These are phyloP conservation scores for Mesocentrotus franciscanus DNA, from an alignment of 53 echinoderm and acorn worm species.

Conservation along the genomic window DNA sequence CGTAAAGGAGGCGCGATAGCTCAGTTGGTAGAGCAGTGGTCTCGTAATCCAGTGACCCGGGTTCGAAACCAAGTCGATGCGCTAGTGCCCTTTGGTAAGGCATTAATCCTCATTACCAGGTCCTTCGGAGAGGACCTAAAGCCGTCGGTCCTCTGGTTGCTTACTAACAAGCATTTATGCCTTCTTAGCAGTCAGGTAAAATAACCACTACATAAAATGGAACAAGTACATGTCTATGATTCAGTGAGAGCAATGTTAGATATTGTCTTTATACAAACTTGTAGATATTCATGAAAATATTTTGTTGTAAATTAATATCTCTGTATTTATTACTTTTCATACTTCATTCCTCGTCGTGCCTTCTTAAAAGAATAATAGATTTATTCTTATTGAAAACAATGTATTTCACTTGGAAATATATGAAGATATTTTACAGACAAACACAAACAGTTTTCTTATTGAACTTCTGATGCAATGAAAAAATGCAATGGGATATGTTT, in stretches of 20 bases:
- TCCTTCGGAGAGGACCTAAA: too few relatives aligned
- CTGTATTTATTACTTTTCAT: constrained; percentile 10
- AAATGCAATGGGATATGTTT: neutral
- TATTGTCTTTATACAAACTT: neutral
- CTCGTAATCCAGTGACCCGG: too few relatives aligned
- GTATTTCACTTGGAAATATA: neutral
- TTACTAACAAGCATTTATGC: too few relatives aligned
- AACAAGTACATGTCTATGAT: neutral
- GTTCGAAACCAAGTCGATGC: too few relatives aligned
- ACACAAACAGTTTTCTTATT: neutral
- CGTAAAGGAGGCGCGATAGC: too few relatives aligned
- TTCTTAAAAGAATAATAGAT: neutral
- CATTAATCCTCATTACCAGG: too few relatives aligned
- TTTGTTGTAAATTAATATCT: constrained; percentile 18
- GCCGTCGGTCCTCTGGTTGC: too few relatives aligned
- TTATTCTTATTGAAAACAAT: too few relatives aligned
- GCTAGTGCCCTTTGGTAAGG: too few relatives aligned
- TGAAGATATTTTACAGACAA: neutral
- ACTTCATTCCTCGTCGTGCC: neutral
- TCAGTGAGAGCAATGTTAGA: neutral
- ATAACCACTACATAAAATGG: too few relatives aligned
- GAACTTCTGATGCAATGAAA: neutral
- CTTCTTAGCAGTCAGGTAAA: too few relatives aligned
- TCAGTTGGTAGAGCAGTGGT: too few relatives aligned
- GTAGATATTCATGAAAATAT: constrained; percentile 7